Evolutionary conservation across 2,888 invertebrate genomes (phyloP), one percentile per base, ranked within the genome.

Genomic region (Sabellastarte sp.): DNA sequence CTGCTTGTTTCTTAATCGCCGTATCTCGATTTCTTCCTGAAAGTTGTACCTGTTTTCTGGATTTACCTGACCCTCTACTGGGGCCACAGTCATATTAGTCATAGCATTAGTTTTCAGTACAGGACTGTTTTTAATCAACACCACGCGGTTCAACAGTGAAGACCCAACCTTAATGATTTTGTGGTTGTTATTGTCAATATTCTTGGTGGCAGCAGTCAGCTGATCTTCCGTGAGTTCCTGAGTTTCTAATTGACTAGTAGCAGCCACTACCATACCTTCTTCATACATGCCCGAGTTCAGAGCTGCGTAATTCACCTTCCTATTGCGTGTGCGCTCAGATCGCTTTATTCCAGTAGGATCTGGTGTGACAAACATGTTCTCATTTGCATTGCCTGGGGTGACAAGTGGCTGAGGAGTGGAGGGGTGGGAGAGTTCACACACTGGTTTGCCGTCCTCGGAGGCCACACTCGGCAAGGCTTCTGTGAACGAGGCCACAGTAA

Each of bases 241-340:
- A 20, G 41, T 41, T 20, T 41, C 41, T n/a, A n/a, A n/a, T 20
- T 41, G 10, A 20, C 20, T 20, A 41, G 20, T 15, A 20, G 41
- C 41, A 10, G 41, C 41, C 10, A 15, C 41, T 10, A 41, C 10
- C 10, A 41, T 20, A 20, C 41, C 41, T 20, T 41, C 41, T 41
- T 15, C 10, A 10, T 15, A 10, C 26, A 26, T 15, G 53, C 53
- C 53, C 10, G 53, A 5, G 53, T 53, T 10, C 53, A 53, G 20
- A 53, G 53, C 53, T 5, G 53, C 53, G 24, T 53, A 53, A 26
- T 53, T 53, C 24, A 53, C 28, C 63, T 81, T 80, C 68, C 79
- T 80, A 67, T 80, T 78, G 2, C 79, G 64, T 3, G 79, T 73
- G 5, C 70, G 52, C 10, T 53, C 59, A 0, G 71, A 69, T 1